A percentile compares a stretch with the other conserved stretches of the same genome.
Evolutionary conservation across 2,113 vertebrate species (phyloP).

Genomic region (Donacobius atricapilla): DNA sequence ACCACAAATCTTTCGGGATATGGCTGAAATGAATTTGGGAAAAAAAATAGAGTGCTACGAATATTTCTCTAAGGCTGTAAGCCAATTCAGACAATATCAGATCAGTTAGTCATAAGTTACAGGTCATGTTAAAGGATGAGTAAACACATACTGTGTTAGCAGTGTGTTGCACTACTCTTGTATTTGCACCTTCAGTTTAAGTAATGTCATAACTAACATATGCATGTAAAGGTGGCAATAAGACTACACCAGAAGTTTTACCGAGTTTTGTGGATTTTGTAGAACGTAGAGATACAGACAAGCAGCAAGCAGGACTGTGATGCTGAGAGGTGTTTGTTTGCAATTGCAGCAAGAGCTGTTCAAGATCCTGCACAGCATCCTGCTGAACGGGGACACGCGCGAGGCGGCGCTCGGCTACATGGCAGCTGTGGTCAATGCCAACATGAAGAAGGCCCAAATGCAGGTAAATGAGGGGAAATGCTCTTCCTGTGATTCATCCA

Average conservation of each 20-base stretch:
- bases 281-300: not conserved
- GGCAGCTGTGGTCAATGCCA: slow-evolving; percentile 93
- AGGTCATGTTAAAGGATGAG: not conserved
- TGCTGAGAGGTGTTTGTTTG: not conserved
- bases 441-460: slow-evolving; percentile 98
- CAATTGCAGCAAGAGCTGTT: slow-evolving; percentile 89
- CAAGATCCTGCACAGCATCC: slow-evolving; percentile 92
- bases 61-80: not conserved
- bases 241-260: not conserved
- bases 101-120: not conserved
- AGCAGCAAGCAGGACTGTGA: not conserved
- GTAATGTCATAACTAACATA: not conserved
- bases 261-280: not conserved
- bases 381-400: slow-evolving; percentile 93
- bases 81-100: not conserved
- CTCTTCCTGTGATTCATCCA: not conserved
- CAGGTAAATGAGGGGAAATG: slow-evolving; percentile 76
- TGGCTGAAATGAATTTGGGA: not conserved
- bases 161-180: not conserved
- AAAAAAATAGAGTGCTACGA: not conserved
- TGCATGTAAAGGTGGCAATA: fast-evolving
- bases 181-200: not conserved
- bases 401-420: slow-evolving; percentile 94
- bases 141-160: not conserved
- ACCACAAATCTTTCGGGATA: not conserved